phyloP scores from a whole-genome alignment of 2,797 vertebrate genomes.

The Ciconia nigra region DNA sequence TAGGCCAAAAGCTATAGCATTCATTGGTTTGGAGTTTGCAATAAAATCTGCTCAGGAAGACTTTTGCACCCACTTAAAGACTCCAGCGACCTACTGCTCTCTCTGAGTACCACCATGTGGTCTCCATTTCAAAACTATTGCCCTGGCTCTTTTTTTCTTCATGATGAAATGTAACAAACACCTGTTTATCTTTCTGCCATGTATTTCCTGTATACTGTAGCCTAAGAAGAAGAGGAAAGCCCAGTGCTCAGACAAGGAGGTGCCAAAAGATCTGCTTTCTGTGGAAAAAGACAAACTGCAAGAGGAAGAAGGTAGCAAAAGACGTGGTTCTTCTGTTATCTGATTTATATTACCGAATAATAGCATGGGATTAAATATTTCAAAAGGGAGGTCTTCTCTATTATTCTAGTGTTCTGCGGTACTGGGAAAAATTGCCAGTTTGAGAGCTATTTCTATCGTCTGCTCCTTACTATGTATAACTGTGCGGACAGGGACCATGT shows the following conservation, averaged over 20 bases:
- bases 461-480: rapidly evolving
- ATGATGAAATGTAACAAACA: not conserved
- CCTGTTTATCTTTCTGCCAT: not conserved
- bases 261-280: not conserved
- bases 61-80: not conserved
- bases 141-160: not conserved
- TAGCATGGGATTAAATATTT: not conserved
- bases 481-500: rapidly evolving
- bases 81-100: not conserved
- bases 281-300: constrained; percentile 29
- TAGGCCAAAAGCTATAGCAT: not conserved
- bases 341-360: not conserved
- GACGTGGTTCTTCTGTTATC: not conserved
- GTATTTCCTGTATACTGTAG: not conserved
- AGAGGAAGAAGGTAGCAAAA: constrained; percentile 51
- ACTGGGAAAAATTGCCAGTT: not conserved
- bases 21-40: not conserved
- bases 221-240: constrained; percentile 49
- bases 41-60: not conserved
- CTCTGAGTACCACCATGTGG: not conserved
- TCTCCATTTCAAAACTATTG: not conserved
- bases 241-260: constrained; percentile 1
- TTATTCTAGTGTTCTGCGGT: not conserved
- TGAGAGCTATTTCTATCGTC: not conserved
- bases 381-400: not conserved